Evolutionary conservation across 2,113 vertebrate species (phyloP).

Genomic region (Gymnarchus niloticus): DNA sequence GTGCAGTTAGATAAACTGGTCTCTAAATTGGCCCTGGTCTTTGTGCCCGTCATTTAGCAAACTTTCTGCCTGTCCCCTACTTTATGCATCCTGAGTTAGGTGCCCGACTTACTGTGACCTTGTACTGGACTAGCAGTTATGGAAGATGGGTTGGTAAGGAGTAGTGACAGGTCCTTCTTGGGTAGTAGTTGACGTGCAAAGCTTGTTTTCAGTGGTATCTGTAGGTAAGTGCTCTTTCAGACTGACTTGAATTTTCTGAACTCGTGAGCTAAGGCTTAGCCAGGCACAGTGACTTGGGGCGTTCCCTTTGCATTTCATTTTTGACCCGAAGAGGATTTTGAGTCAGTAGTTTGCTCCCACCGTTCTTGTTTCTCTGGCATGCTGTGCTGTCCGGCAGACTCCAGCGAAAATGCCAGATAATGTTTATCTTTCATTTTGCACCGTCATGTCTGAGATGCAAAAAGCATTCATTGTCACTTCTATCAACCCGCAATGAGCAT

Average conservation of each 20-base stretch:
- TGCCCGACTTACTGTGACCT: too few relatives aligned
- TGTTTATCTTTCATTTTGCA: neutral
- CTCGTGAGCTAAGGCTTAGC: neutral
- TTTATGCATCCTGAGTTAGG: neutral
- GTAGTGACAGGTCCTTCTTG: neutral
- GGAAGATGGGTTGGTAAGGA: too few relatives aligned
- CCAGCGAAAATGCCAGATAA: neutral
- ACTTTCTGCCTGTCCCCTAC: neutral
- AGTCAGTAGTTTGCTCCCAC: neutral
- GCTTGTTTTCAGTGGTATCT: neutral
- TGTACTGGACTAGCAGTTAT: too few relatives aligned
- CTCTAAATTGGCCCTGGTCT: neutral
- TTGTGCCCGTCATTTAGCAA: too few relatives aligned
- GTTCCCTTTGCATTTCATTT: neutral
- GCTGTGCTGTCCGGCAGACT: neutral
- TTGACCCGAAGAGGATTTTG: neutral
- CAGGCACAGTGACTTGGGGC: neutral
- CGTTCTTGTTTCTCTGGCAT: neutral
- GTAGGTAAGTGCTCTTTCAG: too few relatives aligned
- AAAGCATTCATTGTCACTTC: neutral
- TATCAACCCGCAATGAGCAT: too few relatives aligned
- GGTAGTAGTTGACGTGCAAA: neutral
- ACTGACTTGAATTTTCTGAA: neutral
- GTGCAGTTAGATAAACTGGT: too few relatives aligned
- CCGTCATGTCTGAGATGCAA: neutral